A percentile compares a stretch with the other conserved stretches of the same genome.
phyloP scores from a whole-genome alignment of 2,888 invertebrate genomes.

The Drosophila differens region DNA sequence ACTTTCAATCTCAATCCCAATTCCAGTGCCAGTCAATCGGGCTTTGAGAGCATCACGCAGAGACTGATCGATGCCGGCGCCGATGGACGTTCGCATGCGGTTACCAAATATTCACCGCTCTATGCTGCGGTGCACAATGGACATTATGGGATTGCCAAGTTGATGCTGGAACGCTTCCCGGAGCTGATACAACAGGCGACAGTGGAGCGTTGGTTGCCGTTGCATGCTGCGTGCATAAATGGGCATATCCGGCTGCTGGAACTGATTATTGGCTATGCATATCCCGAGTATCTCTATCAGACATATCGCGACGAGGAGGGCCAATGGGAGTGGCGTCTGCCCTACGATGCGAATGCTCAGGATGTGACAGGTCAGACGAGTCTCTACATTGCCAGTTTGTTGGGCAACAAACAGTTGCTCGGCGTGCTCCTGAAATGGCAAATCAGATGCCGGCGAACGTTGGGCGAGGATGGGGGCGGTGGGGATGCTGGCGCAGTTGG shows the following conservation, averaged over 20 bases:
- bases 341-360: constrained; percentile 96
- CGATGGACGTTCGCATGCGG: constrained; percentile 95
- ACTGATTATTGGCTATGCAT: constrained; percentile 91
- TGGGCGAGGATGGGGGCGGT: constrained; percentile 24
- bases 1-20: neutral
- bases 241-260: constrained; percentile 93
- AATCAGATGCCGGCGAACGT: constrained; percentile 86
- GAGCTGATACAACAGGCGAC: constrained; percentile 94
- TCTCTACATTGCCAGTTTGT: constrained; percentile 94
- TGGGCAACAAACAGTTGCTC: constrained; percentile 92
- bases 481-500: neutral
- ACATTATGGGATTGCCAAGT: constrained; percentile 90
- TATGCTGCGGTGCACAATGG: constrained; percentile 96
- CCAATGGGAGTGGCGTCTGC: constrained; percentile 92
- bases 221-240: constrained; percentile 96
- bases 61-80: constrained; percentile 92
- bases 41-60: constrained; percentile 91
- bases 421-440: constrained; percentile 91
- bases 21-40: constrained; percentile 93
- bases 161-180: constrained; percentile 92
- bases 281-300: constrained; percentile 90
- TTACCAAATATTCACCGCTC: constrained; percentile 96
- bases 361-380: constrained; percentile 96
- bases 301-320: constrained; percentile 90
- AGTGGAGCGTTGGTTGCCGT: constrained; percentile 95